Evolutionary conservation across 92 coral and sea anemone species (phyloP), one percentile per base, ranked within the genome.

Genomic region (Ricordea florida): DNA sequence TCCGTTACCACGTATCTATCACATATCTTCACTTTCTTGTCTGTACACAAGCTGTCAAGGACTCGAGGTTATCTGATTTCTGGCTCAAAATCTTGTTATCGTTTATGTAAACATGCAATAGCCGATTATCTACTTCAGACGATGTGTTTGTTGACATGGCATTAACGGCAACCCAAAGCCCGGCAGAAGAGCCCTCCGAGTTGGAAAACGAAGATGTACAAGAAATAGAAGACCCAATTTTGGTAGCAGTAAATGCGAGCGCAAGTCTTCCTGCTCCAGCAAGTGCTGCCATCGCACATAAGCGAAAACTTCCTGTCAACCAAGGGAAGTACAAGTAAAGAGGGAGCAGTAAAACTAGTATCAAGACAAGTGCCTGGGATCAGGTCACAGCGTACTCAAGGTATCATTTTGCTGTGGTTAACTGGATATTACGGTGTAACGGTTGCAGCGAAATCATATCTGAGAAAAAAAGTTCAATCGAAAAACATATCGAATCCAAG

Each of bases 351-450:
- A 42, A 60, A 42, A 18, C 72, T 5, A 14, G 49, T n/a, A 57
- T 38, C 33, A 81, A 49, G 56, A 41, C 11, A 23, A 72, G 77
- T 68, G 46, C 32, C 22, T 80, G 75, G 81, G 73, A 68, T 59
- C 58, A 81, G 0, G 18, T 74, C 3, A 82, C 5, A 7, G 63
- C 63, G 38, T 73, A 72, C 26, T 65, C 88, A 67, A 68, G 61
- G 16, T 68, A 76, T 25, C 78, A 83, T 32, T 57, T 83, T 75
- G 47, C 46, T 15, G 32, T 23, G 28, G 58, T 57, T 13, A 51
- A 59, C 10, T 33, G 84, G 40, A 74, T 76, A n/a, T 16, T 81
- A 18, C 50, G 75, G 35, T 81, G 87, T 34, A 81, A 81, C 41
- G 74, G 66, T 36, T 72, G 87, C 81, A 50, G 61, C 28, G 87